Percentiles rank a stretch among this genome's conserved stretches.
Conservation (phyloP, 2,888 invertebrate species). For the Eupithecia centaureata region DNA sequence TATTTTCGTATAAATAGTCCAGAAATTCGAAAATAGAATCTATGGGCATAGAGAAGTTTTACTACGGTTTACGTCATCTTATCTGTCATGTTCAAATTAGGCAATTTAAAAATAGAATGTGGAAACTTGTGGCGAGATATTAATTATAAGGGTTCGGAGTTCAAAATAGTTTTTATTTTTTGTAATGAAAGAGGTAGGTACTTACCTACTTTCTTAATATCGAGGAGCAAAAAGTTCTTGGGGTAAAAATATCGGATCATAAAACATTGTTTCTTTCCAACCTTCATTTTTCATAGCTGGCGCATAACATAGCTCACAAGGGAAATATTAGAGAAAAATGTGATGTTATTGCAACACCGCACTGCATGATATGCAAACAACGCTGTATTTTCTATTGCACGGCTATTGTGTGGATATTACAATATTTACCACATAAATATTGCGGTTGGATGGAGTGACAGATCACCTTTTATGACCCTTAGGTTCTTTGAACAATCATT, state of each 20-base stretch:
- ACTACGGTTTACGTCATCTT: no score
- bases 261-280: neutral
- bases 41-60: no score
- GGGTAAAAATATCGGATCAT: neutral
- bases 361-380: neutral
- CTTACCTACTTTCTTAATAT: no score
- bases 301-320: neutral
- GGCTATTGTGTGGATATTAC: neutral
- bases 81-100: no score
- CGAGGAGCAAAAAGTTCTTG: no score
- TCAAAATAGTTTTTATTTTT: no score
- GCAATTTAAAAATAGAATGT: no score
- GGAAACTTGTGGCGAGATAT: no score
- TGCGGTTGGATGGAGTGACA: neutral
- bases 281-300: neutral
- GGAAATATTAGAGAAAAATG: conserved; percentile 22
- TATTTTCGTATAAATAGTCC: no score
- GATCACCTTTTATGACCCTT: neutral
- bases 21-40: no score
- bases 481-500: neutral
- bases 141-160: no score
- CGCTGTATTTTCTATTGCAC: conserved; percentile 20
- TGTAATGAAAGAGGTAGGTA: neutral
- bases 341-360: neutral
- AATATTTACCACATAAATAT: neutral